These are phyloP conservation scores for Metridium senile DNA, from an alignment of 92 coral and sea anemone species.

Conservation along the genomic window DNA sequence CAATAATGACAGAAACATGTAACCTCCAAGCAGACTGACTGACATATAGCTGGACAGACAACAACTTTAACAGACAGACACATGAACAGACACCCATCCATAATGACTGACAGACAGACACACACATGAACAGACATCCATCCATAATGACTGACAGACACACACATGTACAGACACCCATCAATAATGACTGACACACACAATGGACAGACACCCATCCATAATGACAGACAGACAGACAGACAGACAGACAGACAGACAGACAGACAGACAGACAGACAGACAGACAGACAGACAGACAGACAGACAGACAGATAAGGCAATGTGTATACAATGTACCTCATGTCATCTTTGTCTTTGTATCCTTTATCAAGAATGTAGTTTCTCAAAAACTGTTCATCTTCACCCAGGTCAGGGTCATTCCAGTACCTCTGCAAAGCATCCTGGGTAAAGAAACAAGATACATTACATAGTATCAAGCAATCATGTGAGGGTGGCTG, in stretches of 20 bases:
- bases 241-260: conserved; percentile 6
- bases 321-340: conserved; percentile 31
- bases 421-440: conserved; percentile 79
- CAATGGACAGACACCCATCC: neutral
- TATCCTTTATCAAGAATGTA: conserved; percentile 86
- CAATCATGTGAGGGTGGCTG: no score
- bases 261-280: neutral
- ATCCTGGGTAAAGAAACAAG: conserved; percentile 43
- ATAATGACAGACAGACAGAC: neutral
- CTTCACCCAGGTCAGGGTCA: conserved; percentile 83
- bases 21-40: neutral
- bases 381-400: conserved; percentile 90
- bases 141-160: no score
- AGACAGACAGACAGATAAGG: conserved; percentile 1
- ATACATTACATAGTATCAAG: neutral
- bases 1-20: no score
- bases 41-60: neutral
- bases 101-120: neutral
- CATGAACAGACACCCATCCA: no score
- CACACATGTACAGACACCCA: no score
- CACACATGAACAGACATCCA: no score
- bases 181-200: no score
- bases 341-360: conserved; percentile 78
- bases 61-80: neutral
- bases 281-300: conserved; percentile 17